phyloP scores from a whole-genome alignment of 2,113 vertebrate genomes.

The Himantopus leucocephalus region DNA sequence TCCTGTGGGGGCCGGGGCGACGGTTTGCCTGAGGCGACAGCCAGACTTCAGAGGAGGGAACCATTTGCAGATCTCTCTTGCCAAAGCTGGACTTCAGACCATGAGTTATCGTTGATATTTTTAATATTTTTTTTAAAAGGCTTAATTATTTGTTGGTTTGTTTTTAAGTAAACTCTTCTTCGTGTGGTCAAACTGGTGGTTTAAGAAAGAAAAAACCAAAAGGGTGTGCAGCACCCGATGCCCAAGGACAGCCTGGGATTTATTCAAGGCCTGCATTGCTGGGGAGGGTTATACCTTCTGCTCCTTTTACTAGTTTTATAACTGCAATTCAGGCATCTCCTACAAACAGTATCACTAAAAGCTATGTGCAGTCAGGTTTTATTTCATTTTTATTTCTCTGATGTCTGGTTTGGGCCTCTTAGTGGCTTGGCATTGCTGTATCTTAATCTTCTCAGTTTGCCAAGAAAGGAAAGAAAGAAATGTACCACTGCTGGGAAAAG shows the following conservation, averaged over 20 bases:
- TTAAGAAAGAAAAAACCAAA: neutral
- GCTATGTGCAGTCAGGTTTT: neutral
- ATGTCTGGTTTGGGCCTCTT: neutral
- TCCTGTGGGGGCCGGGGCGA: rapidly evolving
- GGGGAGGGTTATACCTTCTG: neutral
- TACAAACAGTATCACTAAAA: conserved; percentile 44
- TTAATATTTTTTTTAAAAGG: neutral
- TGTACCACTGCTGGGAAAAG: neutral
- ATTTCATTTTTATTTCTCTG: conserved; percentile 26
- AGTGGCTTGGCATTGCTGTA: conserved; percentile 25
- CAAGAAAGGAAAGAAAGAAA: neutral
- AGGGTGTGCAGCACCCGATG: neutral
- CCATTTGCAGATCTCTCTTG: rapidly evolving
- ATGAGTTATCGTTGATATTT: neutral
- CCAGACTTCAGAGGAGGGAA: neutral
- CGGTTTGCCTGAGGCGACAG: rapidly evolving
- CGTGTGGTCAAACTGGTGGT: neutral
- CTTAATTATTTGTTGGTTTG: neutral
- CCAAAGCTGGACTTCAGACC: too few species aligned
- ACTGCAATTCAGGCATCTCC: neutral
- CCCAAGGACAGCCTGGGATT: neutral
- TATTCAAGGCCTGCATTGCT: neutral
- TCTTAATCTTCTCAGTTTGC: conserved; percentile 20
- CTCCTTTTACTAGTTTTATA: neutral
- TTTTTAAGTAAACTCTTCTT: neutral